These are phyloP conservation scores for Macrobrachium nipponense DNA, from an alignment of 1,140 invertebrate genomes.

Conservation along the genomic window DNA sequence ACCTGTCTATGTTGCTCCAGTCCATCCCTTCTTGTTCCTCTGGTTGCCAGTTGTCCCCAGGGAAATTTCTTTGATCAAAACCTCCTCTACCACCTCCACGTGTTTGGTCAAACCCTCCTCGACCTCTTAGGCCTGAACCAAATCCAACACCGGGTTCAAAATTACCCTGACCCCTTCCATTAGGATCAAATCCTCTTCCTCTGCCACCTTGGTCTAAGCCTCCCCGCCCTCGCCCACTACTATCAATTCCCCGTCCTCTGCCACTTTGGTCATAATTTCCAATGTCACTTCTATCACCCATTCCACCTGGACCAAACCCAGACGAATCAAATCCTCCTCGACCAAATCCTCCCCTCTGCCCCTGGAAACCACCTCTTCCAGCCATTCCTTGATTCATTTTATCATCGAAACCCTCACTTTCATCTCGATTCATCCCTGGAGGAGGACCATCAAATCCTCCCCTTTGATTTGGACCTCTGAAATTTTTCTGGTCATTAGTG, in stretches of 20 bases:
- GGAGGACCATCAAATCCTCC: too few species aligned
- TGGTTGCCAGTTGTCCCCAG: too few species aligned
- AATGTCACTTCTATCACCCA: conserved; percentile 4
- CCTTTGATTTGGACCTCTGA: too few species aligned
- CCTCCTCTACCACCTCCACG: not conserved
- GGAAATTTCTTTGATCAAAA: not conserved
- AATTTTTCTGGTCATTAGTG: too few species aligned
- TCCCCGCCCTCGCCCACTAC: not conserved
- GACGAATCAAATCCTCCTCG: conserved; percentile 10
- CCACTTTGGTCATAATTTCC: not conserved
- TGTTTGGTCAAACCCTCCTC: conserved; percentile 7
- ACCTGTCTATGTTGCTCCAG: too few species aligned
- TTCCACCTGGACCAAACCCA: conserved; percentile 19
- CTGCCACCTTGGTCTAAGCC: conserved; percentile 10
- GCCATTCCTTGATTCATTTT: too few species aligned
- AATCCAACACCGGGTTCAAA: not conserved
- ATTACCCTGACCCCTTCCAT: not conserved
- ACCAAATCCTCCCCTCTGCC: conserved; percentile 12
- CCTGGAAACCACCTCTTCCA: not conserved
- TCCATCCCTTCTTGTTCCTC: too few species aligned
- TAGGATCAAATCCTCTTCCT: conserved; percentile 16
- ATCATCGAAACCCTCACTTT: too few species aligned
- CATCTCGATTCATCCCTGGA: too few species aligned
- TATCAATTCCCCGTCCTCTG: not conserved
- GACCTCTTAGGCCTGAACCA: not conserved